Evolutionary conservation across 2,113 vertebrate genomes (phyloP).

Genomic region (Cygnus atratus): DNA sequence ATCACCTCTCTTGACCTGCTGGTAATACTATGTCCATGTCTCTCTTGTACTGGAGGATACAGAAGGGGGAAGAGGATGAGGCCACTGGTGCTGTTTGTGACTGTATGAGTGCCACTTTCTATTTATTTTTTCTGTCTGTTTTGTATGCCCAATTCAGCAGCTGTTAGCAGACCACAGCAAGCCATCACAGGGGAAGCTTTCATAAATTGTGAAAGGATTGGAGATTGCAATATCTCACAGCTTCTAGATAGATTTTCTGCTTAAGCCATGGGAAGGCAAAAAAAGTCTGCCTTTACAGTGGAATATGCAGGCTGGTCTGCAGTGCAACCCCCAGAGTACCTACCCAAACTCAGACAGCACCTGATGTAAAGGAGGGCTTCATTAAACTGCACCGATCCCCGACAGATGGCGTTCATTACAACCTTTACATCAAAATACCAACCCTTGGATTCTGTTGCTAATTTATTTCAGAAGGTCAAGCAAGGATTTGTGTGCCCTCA

Average conservation of each 20-base stretch:
- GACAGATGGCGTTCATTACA: conserved; percentile 54
- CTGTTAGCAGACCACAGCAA: rapidly evolving
- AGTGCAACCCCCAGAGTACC: not conserved
- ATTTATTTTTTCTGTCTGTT: too few relatives aligned
- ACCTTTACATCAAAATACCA: conserved; percentile 57
- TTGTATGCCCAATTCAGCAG: not conserved
- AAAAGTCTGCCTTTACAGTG: not conserved
- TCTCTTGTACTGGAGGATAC: not conserved
- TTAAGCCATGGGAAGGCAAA: not conserved
- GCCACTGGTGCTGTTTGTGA: not conserved
- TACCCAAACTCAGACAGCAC: not conserved
- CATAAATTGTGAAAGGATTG: not conserved
- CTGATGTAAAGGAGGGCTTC: not conserved
- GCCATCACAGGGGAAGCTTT: not conserved
- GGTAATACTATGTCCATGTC: not conserved
- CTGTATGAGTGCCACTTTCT: not conserved
- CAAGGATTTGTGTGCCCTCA: conserved; percentile 22
- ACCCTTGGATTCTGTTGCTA: conserved; percentile 29
- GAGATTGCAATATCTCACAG: not conserved
- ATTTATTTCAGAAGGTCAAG: conserved; percentile 65
- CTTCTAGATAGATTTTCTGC: not conserved
- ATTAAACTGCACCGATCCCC: not conserved
- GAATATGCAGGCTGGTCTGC: not conserved
- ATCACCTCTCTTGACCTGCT: not conserved
- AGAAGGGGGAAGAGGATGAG: not conserved